A percentile compares a stretch with the other conserved stretches of the same genome.
Conservation (phyloP, 64 coral and sea anemone genomes). For the Dendronephthya gigantea region DNA sequence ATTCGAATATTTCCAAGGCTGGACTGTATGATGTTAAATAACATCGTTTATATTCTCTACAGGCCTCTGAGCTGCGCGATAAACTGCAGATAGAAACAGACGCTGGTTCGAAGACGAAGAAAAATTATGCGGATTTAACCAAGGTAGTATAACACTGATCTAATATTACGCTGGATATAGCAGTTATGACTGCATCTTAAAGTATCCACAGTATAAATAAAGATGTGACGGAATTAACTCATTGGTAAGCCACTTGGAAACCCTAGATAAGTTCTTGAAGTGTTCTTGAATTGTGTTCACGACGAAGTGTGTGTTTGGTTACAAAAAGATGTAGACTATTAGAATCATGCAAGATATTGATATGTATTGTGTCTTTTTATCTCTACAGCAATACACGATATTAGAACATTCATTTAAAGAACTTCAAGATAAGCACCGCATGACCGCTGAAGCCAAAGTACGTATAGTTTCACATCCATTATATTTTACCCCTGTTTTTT, state of each 20-base stretch:
- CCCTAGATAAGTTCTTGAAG: too few relatives aligned
- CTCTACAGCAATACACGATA: conserved; percentile 59
- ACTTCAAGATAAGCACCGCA: conserved; percentile 86
- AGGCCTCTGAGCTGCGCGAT: conserved; percentile 35
- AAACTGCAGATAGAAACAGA: conserved; percentile 60
- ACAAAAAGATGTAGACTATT: too few relatives aligned
- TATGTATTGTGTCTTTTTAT: conserved; percentile 26
- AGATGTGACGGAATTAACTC: too few relatives aligned
- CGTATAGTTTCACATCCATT: too few relatives aligned
- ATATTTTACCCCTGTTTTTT: too few relatives aligned
- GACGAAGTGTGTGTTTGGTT: too few relatives aligned
- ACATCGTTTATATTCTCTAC: background rate
- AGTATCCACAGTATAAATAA: background rate
- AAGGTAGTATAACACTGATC: conserved; percentile 41
- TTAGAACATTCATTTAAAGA: conserved; percentile 83
- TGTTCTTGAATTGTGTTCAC: too few relatives aligned
- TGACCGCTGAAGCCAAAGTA: conserved; percentile 85
- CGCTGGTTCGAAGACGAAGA: conserved; percentile 56
- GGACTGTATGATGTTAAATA: background rate
- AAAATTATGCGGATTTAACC: conserved; percentile 62
- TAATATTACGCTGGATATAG: too few relatives aligned
- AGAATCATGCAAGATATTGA: too few relatives aligned
- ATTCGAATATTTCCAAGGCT: too few relatives aligned
- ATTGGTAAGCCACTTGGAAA: too few relatives aligned
- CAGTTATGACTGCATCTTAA: too few relatives aligned